A percentile compares a stretch with the other conserved stretches of the same genome.
These are phyloP conservation scores for Philopotamus ludificatus DNA, from an alignment of 1,140 invertebrate genomes.

Conservation along the genomic window DNA sequence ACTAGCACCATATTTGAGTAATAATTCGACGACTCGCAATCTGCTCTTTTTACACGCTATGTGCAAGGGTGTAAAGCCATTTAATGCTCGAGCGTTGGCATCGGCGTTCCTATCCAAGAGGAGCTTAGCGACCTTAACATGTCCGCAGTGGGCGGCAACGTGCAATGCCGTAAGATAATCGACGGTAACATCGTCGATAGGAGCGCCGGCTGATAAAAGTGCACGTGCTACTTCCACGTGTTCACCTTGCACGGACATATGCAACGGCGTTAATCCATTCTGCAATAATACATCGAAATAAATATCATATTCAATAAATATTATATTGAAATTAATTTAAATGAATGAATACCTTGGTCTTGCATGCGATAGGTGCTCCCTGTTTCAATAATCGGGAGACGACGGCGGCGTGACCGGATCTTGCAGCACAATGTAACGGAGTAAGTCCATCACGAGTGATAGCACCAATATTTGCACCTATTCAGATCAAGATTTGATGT, in stretches of 20 bases:
- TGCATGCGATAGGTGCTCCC: slow-evolving; percentile 90
- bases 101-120: slow-evolving; percentile 93
- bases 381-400: slow-evolving; percentile 90
- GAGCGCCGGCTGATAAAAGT: slow-evolving; percentile 88
- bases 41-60: slow-evolving; percentile 99
- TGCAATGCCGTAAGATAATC: slow-evolving; percentile 97
- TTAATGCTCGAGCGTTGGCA: slow-evolving; percentile 93
- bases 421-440: slow-evolving; percentile 86
- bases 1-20: slow-evolving; percentile 93
- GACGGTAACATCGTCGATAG: slow-evolving; percentile 96
- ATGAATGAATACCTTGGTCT: slow-evolving; percentile 82
- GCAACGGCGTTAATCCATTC: slow-evolving; percentile 87
- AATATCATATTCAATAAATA: neutral
- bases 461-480: slow-evolving; percentile 91
- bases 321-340: slow-evolving; percentile 1
- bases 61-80: slow-evolving; percentile 97
- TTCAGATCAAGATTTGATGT: slow-evolving; percentile 28
- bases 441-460: slow-evolving; percentile 94
- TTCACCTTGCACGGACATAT: slow-evolving; percentile 96
- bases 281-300: slow-evolving; percentile 46
- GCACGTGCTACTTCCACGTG: slow-evolving; percentile 93
- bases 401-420: slow-evolving; percentile 95
- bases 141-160: slow-evolving; percentile 93
- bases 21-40: slow-evolving; percentile 92
- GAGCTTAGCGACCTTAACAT: slow-evolving; percentile 91